A percentile compares a stretch with the other conserved stretches of the same genome.
Conservation (phyloP, 2,888 invertebrate species). For the Sesia bembeciformis region DNA sequence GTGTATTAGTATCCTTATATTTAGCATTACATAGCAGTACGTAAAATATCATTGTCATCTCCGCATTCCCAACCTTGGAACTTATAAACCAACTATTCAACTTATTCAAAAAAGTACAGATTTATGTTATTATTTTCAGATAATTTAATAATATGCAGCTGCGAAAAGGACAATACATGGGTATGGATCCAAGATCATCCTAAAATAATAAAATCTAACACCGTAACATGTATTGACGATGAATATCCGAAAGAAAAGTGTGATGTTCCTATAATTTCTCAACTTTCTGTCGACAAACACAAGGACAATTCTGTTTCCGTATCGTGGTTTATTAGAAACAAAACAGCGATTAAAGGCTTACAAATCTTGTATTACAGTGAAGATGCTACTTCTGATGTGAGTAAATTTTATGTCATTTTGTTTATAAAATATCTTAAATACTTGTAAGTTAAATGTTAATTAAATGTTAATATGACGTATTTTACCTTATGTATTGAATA, state of each 20-base stretch:
- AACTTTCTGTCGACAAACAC: constrained; percentile 89
- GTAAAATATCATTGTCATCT: not conserved
- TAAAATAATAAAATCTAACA: constrained; percentile 49
- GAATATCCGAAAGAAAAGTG: constrained; percentile 63
- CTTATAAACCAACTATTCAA: too few relatives aligned
- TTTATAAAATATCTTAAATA: not conserved
- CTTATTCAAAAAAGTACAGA: too few relatives aligned
- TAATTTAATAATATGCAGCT: constrained; percentile 91
- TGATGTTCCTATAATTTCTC: constrained; percentile 83
- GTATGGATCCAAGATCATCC: constrained; percentile 94
- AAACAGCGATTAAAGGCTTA: constrained; percentile 87
- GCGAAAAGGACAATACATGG: constrained; percentile 93
- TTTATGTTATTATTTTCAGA: constrained; percentile 66
- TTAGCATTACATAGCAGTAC: not conserved
- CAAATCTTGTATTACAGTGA: constrained; percentile 85
- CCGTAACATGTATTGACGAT: constrained; percentile 47
- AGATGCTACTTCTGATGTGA: constrained; percentile 38
- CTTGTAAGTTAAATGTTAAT: not conserved
- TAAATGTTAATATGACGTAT: not conserved
- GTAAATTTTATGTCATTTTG: constrained; percentile 9
- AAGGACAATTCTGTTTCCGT: constrained; percentile 89
- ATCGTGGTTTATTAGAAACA: constrained; percentile 92
- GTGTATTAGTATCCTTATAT: not conserved
- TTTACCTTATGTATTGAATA: not conserved
- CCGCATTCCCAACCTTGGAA: too few relatives aligned